Evolutionary conservation across 2,797 vertebrate species (phyloP).

Genomic region (Catharus ustulatus): DNA sequence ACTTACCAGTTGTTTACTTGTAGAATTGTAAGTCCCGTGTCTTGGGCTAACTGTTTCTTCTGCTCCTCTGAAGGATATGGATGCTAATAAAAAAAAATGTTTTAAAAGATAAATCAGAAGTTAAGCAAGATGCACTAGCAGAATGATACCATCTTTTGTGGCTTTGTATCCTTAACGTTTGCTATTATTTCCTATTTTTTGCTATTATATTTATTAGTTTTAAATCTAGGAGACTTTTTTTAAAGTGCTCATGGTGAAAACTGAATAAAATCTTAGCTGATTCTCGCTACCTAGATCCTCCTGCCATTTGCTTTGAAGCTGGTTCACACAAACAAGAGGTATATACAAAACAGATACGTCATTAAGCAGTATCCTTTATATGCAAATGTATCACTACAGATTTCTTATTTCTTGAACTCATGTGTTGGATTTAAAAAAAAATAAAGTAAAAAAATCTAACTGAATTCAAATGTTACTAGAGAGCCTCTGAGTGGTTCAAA

Average conservation of each 20-base stretch:
- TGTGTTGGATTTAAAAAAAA: neutral
- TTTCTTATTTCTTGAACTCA: neutral
- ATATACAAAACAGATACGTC: neutral
- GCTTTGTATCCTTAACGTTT: slow-evolving; percentile 46
- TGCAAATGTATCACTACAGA: neutral
- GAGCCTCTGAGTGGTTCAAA: neutral
- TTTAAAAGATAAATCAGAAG: slow-evolving; percentile 80
- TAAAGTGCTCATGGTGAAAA: neutral
- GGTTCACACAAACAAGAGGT: neutral
- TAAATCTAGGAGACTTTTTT: neutral
- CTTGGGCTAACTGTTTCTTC: slow-evolving; percentile 99
- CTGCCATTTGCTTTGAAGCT: neutral
- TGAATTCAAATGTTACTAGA: neutral
- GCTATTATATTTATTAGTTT: neutral
- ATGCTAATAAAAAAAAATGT: slow-evolving; percentile 87
- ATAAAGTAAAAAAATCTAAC: neutral
- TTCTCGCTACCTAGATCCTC: neutral
- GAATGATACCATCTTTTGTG: slow-evolving; percentile 70
- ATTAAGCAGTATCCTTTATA: neutral
- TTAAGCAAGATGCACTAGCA: slow-evolving; percentile 72
- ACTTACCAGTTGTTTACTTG: slow-evolving; percentile 99
- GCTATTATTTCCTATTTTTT: slow-evolving; percentile 32
- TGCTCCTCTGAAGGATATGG: slow-evolving; percentile 99
- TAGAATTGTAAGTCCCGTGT: slow-evolving; percentile 99
- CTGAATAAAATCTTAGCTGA: slow-evolving; percentile 8